Percentiles rank a stretch among this genome's conserved stretches.
phyloP scores from a whole-genome alignment of 1,140 invertebrate genomes.

The Oscheius sp. region DNA sequence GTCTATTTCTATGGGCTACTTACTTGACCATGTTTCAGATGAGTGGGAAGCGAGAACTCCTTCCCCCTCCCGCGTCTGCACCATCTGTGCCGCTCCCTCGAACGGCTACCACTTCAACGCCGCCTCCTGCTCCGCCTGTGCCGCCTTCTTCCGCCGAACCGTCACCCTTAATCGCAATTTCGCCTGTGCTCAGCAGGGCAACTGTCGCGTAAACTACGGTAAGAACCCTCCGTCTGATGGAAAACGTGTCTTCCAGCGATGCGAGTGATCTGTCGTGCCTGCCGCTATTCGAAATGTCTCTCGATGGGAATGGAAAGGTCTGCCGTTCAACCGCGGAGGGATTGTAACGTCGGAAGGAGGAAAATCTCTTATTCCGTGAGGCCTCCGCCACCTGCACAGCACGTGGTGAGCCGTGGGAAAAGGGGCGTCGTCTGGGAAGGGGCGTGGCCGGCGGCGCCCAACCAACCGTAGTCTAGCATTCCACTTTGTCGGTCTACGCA shows the following conservation, averaged over 20 bases:
- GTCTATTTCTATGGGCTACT: no score
- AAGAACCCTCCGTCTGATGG: not conserved
- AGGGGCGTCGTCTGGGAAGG: no score
- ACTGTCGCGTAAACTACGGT: constrained; percentile 39
- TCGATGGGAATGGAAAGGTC: constrained; percentile 36
- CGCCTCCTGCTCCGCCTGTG: constrained; percentile 35
- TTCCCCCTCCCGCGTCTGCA: constrained; percentile 1
- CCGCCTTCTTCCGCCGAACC: constrained; percentile 37
- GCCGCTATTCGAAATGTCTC: constrained; percentile 34
- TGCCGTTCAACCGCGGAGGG: constrained; percentile 34
- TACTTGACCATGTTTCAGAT: constrained; percentile 1
- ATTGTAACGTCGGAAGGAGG: constrained; percentile 38
- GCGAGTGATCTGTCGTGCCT: constrained; percentile 41
- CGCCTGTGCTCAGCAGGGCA: constrained; percentile 23
- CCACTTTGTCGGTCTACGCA: no score
- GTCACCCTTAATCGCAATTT: constrained; percentile 39
- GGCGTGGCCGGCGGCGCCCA: no score
- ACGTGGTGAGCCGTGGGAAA: no score
- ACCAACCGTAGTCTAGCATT: not conserved
- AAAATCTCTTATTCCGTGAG: constrained; percentile 20
- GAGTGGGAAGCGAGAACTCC: not conserved
- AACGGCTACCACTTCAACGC: constrained; percentile 45
- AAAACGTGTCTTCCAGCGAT: constrained; percentile 6
- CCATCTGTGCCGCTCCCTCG: constrained; percentile 38
- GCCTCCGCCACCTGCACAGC: constrained; percentile 4